Conservation (phyloP, 2,888 invertebrate genomes). For the Scrobipalpa atriplicella region DNA sequence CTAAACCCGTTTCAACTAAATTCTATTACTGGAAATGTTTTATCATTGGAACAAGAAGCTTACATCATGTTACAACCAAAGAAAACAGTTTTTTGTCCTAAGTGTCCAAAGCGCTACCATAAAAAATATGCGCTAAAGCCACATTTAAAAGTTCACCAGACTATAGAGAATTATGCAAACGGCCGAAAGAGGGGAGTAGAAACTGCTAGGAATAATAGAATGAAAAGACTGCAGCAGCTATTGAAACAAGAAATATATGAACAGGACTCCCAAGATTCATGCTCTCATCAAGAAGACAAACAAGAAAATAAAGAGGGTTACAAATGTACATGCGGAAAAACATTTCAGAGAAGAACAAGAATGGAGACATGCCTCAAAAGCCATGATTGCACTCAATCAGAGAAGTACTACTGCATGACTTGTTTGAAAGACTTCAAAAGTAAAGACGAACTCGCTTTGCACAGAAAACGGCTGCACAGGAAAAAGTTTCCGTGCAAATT, state of each 20-base stretch:
- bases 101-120: slow-evolving; percentile 61
- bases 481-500: slow-evolving; percentile 75
- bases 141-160: slow-evolving; percentile 62
- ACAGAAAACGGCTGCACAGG: slow-evolving; percentile 65
- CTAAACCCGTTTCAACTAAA: slow-evolving; percentile 67
- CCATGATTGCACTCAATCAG: slow-evolving; percentile 54
- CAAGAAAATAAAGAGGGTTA: slow-evolving; percentile 58
- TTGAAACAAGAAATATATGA: slow-evolving; percentile 1
- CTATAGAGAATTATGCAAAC: slow-evolving; percentile 49
- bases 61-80: slow-evolving; percentile 63
- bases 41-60: slow-evolving; percentile 71
- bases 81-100: slow-evolving; percentile 50
- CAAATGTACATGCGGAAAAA: slow-evolving; percentile 68
- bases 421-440: slow-evolving; percentile 65
- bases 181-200: slow-evolving; percentile 32
- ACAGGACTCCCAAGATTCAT: slow-evolving; percentile 2
- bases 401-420: slow-evolving; percentile 55
- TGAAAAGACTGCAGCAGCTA: slow-evolving; percentile 25
- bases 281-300: slow-evolving; percentile 27
- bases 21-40: slow-evolving; percentile 70
- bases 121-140: slow-evolving; percentile 42
- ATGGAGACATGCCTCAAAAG: slow-evolving; percentile 72
- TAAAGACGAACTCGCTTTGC: slow-evolving; percentile 61
- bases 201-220: slow-evolving; percentile 30
- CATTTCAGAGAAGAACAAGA: slow-evolving; percentile 62